Evolutionary conservation across 2,797 vertebrate genomes (phyloP), one percentile per base, ranked within the genome.

Genomic region (Enteromius unitaeniatus): DNA sequence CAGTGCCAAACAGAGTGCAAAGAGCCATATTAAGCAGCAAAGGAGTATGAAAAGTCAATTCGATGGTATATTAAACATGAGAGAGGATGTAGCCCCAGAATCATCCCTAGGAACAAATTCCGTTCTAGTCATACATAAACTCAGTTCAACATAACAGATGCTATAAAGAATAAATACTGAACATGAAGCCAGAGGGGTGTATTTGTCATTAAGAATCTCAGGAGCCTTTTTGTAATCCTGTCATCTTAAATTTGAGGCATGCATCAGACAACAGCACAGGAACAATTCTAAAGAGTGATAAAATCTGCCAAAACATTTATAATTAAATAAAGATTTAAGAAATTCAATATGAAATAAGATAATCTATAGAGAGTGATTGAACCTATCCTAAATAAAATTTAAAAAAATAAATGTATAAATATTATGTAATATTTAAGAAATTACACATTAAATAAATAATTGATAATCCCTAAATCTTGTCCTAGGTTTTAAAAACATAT

Each of bases 1-100:
- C 37, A 68, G 47, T 47, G 76, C 34, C 37, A 74, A 75, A 47
- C 47, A 5, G 62, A 78, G 69, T 42, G 58, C 55, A 60, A 26
- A 58, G 42, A 58, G 68, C 6, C 45, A 53, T 65, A 55, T 55
- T 82, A 72, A 78, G 68, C 15, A 79, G 60, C 81, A 51, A 60
- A 83, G 23, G 8, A 79, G 76, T 76, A 75, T 79, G 76, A 79
- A 83, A 83, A 83, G 73, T 81, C 79, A 72, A 78, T 82, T 82
- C 60, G 13, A 64, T 2, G 42, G 34, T 23, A 70, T 86, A 51
- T 47, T 83, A 78, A 78, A 78, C 82, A 78, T 15, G 55, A 75
- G 26, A 40, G 42, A 19, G 19, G 37, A 60, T 42, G 40, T 8
- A n/a, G 11, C 19, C 28, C 13, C 21, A 58, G 21, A 65, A 34